Evolutionary conservation across 2,888 invertebrate genomes (phyloP).

Genomic region (Pyrocoelia pectoralis): DNA sequence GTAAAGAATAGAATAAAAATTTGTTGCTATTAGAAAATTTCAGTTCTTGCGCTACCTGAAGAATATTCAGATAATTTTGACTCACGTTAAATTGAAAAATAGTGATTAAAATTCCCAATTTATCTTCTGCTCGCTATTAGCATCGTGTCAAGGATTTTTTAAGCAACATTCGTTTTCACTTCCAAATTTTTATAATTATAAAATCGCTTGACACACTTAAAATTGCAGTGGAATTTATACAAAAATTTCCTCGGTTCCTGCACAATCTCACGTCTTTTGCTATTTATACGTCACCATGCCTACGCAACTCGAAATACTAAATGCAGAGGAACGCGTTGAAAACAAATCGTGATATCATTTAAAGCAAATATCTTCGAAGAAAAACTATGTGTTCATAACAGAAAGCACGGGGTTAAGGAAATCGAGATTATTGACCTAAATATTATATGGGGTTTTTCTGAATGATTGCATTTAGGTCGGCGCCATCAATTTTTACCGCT

Average conservation of each 20-base stretch:
- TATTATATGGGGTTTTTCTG: constrained; percentile 6
- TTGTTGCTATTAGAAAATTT: no score
- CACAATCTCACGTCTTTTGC: background rate
- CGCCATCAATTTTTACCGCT: constrained; percentile 5
- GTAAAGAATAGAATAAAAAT: no score
- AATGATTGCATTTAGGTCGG: constrained; percentile 1
- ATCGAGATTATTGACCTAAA: constrained; percentile 1
- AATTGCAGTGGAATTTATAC: background rate
- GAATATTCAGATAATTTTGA: background rate
- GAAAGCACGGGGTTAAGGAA: background rate
- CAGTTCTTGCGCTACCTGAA: no score
- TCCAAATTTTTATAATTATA: constrained; percentile 6
- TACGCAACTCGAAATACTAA: no score
- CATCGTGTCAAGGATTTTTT: constrained; percentile 8
- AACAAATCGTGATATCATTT: no score
- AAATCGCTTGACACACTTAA: background rate
- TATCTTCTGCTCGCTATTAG: constrained; percentile 1
- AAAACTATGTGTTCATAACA: background rate
- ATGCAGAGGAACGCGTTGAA: no score
- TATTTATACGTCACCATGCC: no score
- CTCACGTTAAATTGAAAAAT: background rate
- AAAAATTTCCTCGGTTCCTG: background rate
- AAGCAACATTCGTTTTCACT: background rate
- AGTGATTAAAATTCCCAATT: background rate
- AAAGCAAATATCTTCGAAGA: constrained; percentile 5